phyloP scores from a whole-genome alignment of 2,113 vertebrate species.

The Drymodes brunneopygia region DNA sequence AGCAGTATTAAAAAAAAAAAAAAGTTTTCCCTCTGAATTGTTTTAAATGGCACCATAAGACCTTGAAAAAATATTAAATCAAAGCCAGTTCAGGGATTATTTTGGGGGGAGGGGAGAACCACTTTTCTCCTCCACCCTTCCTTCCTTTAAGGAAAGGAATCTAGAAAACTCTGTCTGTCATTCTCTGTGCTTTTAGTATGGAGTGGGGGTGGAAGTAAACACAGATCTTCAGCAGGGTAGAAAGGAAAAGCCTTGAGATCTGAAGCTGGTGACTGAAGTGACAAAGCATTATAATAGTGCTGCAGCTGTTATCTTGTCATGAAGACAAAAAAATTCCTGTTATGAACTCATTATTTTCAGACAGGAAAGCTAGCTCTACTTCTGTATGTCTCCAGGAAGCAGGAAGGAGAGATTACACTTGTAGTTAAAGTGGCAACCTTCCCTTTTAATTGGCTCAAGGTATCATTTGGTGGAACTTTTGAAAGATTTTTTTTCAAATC shows the following conservation, averaged over 20 bases:
- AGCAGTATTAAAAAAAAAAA: background rate
- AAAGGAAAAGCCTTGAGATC: background rate
- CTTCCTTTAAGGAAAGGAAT: background rate
- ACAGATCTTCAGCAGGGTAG: background rate
- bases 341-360: constrained; percentile 18
- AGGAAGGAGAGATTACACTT: background rate
- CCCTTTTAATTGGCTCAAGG: background rate
- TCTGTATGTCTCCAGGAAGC: background rate
- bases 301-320: constrained; percentile 5
- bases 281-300: constrained; percentile 17
- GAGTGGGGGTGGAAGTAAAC: background rate
- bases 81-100: background rate
- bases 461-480: background rate
- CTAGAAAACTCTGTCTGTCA: background rate
- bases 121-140: background rate
- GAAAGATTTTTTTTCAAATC: background rate
- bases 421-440: background rate
- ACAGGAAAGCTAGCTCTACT: background rate
- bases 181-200: background rate
- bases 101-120: background rate
- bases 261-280: background rate
- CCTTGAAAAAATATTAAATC: background rate
- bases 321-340: constrained; percentile 53
- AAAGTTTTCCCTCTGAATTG: background rate
- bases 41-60: background rate